Evolutionary conservation across 2,888 invertebrate species (phyloP).

Genomic region (Arctia plantaginis): DNA sequence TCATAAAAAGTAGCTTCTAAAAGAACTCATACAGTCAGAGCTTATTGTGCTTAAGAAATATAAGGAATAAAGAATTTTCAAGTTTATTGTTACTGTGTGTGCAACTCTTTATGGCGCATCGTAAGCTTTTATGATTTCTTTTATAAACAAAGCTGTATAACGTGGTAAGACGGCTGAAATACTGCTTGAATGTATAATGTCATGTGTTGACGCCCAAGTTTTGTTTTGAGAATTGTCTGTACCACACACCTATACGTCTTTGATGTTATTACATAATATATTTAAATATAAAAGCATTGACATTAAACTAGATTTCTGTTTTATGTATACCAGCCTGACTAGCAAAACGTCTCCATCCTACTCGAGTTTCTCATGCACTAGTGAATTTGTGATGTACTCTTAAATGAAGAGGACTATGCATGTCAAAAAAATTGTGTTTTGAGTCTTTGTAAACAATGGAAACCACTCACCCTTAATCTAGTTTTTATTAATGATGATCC

Average conservation of each 20-base stretch:
- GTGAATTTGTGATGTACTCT: neutral
- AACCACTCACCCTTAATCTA: neutral
- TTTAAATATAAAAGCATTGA: neutral
- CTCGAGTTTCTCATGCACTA: neutral
- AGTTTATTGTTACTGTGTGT: conserved; percentile 51
- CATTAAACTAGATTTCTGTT: neutral
- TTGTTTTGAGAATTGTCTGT: neutral
- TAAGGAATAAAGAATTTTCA: conserved; percentile 43
- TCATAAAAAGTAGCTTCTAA: conserved; percentile 38
- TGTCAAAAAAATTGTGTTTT: neutral
- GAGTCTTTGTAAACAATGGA: neutral
- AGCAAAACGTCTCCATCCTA: neutral
- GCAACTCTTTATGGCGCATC: conserved; percentile 54
- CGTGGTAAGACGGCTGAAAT: conserved; percentile 26
- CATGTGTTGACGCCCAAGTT: neutral
- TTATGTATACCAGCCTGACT: neutral
- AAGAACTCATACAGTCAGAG: conserved; percentile 38
- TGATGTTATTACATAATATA: neutral
- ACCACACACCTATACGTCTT: neutral
- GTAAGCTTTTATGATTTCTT: conserved; percentile 59
- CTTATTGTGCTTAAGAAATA: conserved; percentile 40
- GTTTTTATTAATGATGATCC: no score
- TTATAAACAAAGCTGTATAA: conserved; percentile 50
- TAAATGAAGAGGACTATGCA: neutral
- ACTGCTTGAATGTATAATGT: conserved; percentile 23